These are phyloP conservation scores for Sitobion miscanthi DNA, from an alignment of 1,140 invertebrate species.

Conservation along the genomic window DNA sequence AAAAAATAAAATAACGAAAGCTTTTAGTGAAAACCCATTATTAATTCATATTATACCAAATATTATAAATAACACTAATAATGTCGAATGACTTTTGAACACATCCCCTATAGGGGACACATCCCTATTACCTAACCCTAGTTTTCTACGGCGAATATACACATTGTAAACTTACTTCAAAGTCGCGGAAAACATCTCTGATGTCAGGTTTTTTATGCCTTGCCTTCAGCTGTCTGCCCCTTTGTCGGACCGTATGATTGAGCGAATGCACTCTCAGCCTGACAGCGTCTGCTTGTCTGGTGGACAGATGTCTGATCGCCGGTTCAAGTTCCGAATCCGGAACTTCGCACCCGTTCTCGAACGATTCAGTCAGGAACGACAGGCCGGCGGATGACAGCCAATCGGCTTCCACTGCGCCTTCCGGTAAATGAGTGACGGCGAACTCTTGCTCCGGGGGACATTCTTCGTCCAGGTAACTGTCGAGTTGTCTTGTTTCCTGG, in stretches of 20 bases:
- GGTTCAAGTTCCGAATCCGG: constrained; percentile 68
- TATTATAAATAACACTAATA: neutral
- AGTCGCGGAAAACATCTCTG: constrained; percentile 78
- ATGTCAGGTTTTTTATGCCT: constrained; percentile 75
- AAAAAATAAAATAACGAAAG: neutral
- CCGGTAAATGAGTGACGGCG: constrained; percentile 57
- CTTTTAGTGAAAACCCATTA: neutral
- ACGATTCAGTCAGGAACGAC: constrained; percentile 66
- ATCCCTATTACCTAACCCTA: no score
- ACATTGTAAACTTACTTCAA: constrained; percentile 69
- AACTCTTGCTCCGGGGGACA: constrained; percentile 59
- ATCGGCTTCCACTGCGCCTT: constrained; percentile 69
- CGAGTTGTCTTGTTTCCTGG: constrained; percentile 64
- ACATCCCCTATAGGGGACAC: neutral
- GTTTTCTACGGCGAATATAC: neutral
- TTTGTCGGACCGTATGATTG: constrained; percentile 77
- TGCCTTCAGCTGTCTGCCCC: constrained; percentile 69
- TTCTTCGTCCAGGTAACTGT: constrained; percentile 66
- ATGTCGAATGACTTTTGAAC: neutral
- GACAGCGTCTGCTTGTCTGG: constrained; percentile 77
- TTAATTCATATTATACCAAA: neutral
- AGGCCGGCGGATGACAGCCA: constrained; percentile 70
- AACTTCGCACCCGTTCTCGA: constrained; percentile 69
- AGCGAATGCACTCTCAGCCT: constrained; percentile 76
- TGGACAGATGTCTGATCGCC: constrained; percentile 67